Conservation (phyloP, 2,888 invertebrate species). For the Trachelus troglodyta region DNA sequence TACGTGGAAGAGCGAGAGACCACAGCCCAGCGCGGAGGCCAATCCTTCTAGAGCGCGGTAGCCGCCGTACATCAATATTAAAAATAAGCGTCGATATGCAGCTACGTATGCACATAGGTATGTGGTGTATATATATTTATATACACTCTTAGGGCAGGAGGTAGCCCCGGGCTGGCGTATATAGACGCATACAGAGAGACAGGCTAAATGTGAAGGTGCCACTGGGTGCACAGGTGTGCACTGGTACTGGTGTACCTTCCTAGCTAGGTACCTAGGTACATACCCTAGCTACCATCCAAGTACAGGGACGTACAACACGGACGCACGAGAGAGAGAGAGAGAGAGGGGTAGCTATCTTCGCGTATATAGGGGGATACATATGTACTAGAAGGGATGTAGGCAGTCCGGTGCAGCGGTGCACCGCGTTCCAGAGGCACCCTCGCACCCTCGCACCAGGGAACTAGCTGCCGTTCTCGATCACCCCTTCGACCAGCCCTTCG, state of each 20-base stretch:
- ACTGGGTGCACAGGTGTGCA: no score
- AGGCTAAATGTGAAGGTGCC: no score
- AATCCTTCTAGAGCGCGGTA: slow-evolving; percentile 13
- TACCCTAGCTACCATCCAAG: no score
- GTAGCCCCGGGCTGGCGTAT: no score
- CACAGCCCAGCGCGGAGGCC: no score
- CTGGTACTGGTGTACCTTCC: no score
- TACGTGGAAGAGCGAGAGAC: not conserved
- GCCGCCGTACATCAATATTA: slow-evolving; percentile 24
- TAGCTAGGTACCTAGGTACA: no score
- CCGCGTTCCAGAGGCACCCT: slow-evolving; percentile 36
- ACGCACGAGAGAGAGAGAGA: slow-evolving; percentile 1
- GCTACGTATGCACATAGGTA: not conserved
- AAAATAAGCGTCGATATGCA: slow-evolving; percentile 25
- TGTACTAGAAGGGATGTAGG: slow-evolving; percentile 13
- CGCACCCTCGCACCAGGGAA: slow-evolving; percentile 15
- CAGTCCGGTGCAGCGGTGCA: slow-evolving; percentile 33
- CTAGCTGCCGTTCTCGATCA: slow-evolving; percentile 11
- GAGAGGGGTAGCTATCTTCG: slow-evolving; percentile 13
- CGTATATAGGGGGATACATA: slow-evolving; percentile 13
- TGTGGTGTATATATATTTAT: not conserved
- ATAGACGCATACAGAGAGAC: no score
- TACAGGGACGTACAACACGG: no score
- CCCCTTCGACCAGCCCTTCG: slow-evolving; percentile 16
- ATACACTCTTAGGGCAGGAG: no score